Conservation (phyloP, 2,888 invertebrate genomes). For the Brachynemurus nebulosus region DNA sequence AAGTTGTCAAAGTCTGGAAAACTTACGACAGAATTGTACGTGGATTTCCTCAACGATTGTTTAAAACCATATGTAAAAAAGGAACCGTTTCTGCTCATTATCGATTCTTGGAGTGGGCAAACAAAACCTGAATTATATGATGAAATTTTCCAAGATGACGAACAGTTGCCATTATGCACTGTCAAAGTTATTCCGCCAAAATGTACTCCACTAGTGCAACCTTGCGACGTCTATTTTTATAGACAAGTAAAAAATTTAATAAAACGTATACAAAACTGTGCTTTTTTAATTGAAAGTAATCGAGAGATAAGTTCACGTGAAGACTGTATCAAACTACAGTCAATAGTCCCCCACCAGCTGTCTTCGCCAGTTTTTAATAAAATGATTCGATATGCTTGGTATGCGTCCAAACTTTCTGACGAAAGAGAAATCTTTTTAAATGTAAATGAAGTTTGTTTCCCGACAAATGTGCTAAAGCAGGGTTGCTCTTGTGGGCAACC, state of each 20-base stretch:
- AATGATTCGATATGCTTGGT: constrained; percentile 17
- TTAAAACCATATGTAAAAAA: constrained; percentile 14
- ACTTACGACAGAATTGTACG: constrained; percentile 12
- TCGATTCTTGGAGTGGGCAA: constrained; percentile 18
- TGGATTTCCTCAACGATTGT: constrained; percentile 12
- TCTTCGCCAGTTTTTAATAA: constrained; percentile 14
- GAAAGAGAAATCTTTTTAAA: constrained; percentile 14
- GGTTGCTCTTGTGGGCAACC: constrained; percentile 10
- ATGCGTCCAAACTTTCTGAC: constrained; percentile 12
- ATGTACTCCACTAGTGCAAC: constrained; percentile 16
- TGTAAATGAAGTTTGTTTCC: constrained; percentile 16
- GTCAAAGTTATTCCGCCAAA: constrained; percentile 18
- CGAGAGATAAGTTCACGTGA: constrained; percentile 15
- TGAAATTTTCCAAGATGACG: constrained; percentile 14
- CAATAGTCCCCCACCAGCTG: constrained; percentile 16
- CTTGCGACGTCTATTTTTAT: constrained; percentile 17
- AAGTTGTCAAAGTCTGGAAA: constrained; percentile 18
- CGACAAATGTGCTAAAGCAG: constrained; percentile 8
- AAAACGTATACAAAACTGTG: constrained; percentile 14
- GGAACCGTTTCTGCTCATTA: constrained; percentile 15
- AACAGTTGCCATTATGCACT: constrained; percentile 12
- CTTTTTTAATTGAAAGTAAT: constrained; percentile 12
- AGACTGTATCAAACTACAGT: constrained; percentile 19
- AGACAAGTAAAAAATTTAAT: constrained; percentile 15
- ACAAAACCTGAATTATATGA: constrained; percentile 14